phyloP scores from a whole-genome alignment of 2,797 vertebrate genomes.

The Allobates femoralis region DNA sequence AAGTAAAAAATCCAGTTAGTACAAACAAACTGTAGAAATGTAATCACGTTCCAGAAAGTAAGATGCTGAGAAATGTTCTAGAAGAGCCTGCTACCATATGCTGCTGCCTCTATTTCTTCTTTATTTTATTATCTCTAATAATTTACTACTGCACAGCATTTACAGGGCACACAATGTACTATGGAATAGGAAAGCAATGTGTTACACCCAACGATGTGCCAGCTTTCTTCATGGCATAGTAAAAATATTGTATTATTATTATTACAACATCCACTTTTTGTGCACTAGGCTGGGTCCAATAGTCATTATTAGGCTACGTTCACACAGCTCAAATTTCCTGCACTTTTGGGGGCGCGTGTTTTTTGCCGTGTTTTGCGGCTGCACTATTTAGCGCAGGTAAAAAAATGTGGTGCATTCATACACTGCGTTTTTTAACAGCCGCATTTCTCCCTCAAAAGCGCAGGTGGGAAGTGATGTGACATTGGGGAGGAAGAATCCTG shows the following conservation, averaged over 20 bases:
- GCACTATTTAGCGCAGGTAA: no score
- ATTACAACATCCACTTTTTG: neutral
- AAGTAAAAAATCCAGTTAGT: neutral
- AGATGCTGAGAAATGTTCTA: conserved; percentile 14
- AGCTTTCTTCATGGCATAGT: neutral
- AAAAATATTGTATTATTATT: conserved; percentile 10
- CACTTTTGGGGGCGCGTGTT: no score
- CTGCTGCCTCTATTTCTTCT: neutral
- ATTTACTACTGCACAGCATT: conserved; percentile 1
- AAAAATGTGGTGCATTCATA: no score
- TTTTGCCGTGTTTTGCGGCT: no score
- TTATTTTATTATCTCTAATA: conserved; percentile 36
- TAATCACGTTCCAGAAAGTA: neutral
- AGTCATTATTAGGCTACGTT: neutral
- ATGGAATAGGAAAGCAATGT: neutral
- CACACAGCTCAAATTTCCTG: no score
- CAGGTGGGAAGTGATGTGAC: no score
- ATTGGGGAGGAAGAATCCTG: no score
- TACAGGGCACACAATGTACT: neutral
- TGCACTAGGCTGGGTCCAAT: neutral
- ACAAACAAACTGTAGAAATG: conserved; percentile 24
- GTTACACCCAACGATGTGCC: neutral
- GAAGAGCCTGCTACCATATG: conserved; percentile 17
- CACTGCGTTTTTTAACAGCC: no score
- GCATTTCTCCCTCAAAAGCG: no score